Conservation (phyloP, 92 coral and sea anemone genomes). For the Paragorgia papillata region DNA sequence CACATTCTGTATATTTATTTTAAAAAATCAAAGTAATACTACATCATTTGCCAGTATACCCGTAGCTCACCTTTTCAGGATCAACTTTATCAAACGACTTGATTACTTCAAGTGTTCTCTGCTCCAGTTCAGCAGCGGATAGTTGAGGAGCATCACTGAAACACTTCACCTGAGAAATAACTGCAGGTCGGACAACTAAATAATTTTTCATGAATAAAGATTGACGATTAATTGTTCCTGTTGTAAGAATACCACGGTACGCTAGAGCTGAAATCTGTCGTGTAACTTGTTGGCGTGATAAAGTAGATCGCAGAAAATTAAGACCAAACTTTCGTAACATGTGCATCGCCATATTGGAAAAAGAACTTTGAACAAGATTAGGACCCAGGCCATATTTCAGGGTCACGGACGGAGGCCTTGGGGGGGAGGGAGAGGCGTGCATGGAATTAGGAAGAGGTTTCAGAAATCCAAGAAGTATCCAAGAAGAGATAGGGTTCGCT, state of each 20-base stretch:
- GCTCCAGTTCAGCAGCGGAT: conserved; percentile 76
- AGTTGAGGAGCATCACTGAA: conserved; percentile 75
- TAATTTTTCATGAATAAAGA: conserved; percentile 60
- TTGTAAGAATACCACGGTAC: conserved; percentile 69
- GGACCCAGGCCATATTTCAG: not conserved
- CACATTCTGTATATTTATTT: no score
- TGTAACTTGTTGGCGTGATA: conserved; percentile 66
- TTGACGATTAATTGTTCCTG: conserved; percentile 61
- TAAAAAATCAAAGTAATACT: no score
- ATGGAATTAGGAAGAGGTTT: no score
- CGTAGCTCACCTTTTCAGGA: conserved; percentile 78
- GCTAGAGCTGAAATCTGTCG: conserved; percentile 73
- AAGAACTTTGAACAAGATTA: not conserved
- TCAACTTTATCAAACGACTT: conserved; percentile 97
- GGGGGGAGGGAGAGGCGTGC: no score
- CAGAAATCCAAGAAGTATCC: no score
- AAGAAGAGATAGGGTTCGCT: no score
- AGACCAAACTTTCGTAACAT: conserved; percentile 72
- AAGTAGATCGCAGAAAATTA: conserved; percentile 58
- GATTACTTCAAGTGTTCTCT: conserved; percentile 85
- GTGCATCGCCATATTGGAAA: conserved; percentile 95
- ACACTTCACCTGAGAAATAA: conserved; percentile 56
- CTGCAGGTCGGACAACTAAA: conserved; percentile 54
- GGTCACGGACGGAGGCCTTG: no score
- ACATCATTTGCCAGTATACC: no score